Evolutionary conservation across 2,888 invertebrate species (phyloP).

Genomic region (Tenthredo distinguenda): DNA sequence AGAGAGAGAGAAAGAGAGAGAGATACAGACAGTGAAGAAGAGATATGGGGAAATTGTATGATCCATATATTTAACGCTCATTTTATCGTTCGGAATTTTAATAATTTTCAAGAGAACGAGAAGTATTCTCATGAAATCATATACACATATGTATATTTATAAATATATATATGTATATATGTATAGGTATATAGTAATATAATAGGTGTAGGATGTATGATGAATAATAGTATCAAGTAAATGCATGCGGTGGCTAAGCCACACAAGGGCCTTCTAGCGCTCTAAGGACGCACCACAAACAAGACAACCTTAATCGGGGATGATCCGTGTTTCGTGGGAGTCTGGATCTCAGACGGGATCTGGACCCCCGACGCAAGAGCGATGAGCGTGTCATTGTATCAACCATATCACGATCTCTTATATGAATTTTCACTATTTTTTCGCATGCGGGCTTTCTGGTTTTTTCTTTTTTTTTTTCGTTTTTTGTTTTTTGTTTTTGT

Average conservation of each 20-base stretch:
- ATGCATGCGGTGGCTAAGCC: constrained; percentile 68
- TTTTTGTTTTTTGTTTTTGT: no score
- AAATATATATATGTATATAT: constrained; percentile 18
- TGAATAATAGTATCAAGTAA: constrained; percentile 53
- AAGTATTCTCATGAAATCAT: no score
- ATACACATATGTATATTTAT: no score
- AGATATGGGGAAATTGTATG: no score
- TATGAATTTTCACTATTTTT: not conserved
- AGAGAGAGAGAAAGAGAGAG: not conserved
- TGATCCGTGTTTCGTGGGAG: constrained; percentile 50
- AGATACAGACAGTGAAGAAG: not conserved
- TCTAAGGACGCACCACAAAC: constrained; percentile 66
- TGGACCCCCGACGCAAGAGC: constrained; percentile 40
- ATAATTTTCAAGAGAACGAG: no score
- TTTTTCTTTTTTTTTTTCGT: not conserved
- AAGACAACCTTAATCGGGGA: constrained; percentile 54
- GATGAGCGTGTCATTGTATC: constrained; percentile 27
- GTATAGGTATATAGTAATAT: not conserved
- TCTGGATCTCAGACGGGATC: constrained; percentile 44
- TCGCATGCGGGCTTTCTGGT: constrained; percentile 1
- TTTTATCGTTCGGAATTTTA: no score
- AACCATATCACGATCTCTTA: constrained; percentile 31
- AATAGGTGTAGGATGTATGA: not conserved
- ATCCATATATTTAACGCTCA: no score
- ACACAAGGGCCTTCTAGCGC: constrained; percentile 64